Conservation (phyloP, 2,888 invertebrate species). For the Drosophila neonasuta region DNA sequence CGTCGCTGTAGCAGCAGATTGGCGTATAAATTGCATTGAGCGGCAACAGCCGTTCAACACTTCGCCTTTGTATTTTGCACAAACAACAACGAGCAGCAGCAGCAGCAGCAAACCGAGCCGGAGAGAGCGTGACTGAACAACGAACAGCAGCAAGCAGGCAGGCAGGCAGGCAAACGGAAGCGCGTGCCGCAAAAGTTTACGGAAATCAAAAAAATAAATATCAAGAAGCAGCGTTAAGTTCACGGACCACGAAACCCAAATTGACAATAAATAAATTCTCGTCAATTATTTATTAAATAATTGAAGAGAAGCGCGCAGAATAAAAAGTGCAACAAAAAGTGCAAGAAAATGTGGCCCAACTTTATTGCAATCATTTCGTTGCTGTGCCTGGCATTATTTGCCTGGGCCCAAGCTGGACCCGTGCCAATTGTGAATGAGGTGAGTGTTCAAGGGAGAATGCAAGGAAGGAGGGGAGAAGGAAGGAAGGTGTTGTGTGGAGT, state of each 20-base stretch:
- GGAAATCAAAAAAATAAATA: constrained; percentile 61
- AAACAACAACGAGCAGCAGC: constrained; percentile 47
- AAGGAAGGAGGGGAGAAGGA: not conserved
- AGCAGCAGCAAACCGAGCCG: constrained; percentile 24
- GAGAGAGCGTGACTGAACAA: constrained; percentile 42
- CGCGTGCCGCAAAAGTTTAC: constrained; percentile 76
- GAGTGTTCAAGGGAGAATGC: constrained; percentile 53
- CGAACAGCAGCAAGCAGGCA: not conserved
- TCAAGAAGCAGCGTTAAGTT: constrained; percentile 39
- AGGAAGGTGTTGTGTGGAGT: constrained; percentile 4
- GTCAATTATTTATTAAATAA: constrained; percentile 42
- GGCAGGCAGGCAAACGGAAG: constrained; percentile 56
- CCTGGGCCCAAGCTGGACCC: constrained; percentile 76
- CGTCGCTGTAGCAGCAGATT: constrained; percentile 30
- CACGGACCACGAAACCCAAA: constrained; percentile 28
- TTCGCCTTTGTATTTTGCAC: constrained; percentile 61
- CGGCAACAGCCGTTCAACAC: constrained; percentile 56
- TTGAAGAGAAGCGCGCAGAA: constrained; percentile 21
- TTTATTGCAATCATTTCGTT: constrained; percentile 61
- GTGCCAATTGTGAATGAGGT: constrained; percentile 81
- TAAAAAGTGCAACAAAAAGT: constrained; percentile 40
- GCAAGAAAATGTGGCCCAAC: constrained; percentile 70
- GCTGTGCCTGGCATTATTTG: constrained; percentile 63
- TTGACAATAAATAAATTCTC: constrained; percentile 38
- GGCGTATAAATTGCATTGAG: constrained; percentile 69